Evolutionary conservation across 2,888 invertebrate species (phyloP), one percentile per base, ranked within the genome.

Genomic region (Lucinisca nassula): DNA sequence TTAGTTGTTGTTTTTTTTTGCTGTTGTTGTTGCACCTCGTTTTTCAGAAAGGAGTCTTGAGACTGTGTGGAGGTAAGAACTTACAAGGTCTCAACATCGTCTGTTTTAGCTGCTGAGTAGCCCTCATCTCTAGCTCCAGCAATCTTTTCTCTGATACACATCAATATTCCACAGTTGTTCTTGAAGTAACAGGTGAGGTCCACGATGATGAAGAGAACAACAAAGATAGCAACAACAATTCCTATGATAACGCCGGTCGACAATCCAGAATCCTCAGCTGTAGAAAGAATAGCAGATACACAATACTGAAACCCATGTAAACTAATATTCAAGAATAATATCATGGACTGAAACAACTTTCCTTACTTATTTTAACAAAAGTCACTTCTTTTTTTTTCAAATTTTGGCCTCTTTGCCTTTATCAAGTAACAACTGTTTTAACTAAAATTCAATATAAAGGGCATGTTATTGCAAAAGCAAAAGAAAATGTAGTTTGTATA

Each of bases 111-210:
- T 8, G 86, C 90, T 30, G 89, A 88, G 40, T 91, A 88, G n/a
- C 91, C 92, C 37, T 91, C 92, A n/a, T 90, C 92, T 2, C 90
- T 84, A 32, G 83, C 85, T 51, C 92, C 91, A 27, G 88, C 83
- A 6, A 92, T 73, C 51, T 87, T 90, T 27, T 92, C 91, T 70
- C 87, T 85, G 75, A 96, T 91, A 82, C 95, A 96, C 94, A 96
- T 96, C 40, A 96, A 92, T 24, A 97, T 91, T 45, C 97, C 97
- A 90, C 97, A 97, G 93, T 97, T 97, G 93, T 97, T 97, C 88
- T 97, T 96, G 97, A 97, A 97, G 96, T 98, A 98, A 95, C 99
- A 98, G 55, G 98, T 97, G 12, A 98, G 97, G 96, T 99, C 99
- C 93, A 99, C 97, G 92, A 97, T 95, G 92, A 97, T 95, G 87